Base-by-base conservation (phyloP, 2,113 vertebrate species). In the Elachura formosa region DNA sequence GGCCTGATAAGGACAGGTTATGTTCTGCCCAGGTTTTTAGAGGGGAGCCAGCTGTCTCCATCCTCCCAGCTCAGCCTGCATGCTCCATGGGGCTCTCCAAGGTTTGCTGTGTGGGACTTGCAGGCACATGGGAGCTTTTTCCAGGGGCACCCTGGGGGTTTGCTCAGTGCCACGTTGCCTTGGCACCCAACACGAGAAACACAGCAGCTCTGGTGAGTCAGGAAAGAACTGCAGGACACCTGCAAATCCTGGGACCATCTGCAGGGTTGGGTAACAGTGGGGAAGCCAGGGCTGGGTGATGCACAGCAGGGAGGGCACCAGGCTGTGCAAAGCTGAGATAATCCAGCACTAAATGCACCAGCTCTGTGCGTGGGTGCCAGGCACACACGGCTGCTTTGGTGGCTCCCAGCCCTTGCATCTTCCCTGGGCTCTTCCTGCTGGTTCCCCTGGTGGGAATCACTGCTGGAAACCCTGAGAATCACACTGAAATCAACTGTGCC, bases 11-110 rank as follows among this genome's bases (percentile, higher is more conserved):
- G 59, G 45, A 29, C n/a, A 89, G 10, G 6, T 19, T 21, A 7
- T 0, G 1, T 41, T 54, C 56, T 93, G 19, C 31, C 11, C 20
- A 31, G 49, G 46, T 15, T 84, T 92, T 78, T 1, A 1, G 15
- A 46, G n/a, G 5, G 25, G 26, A 43, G 3, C 31, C 41, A 41
- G 16, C 36, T 49, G 22, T n/a, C 54, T 45, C 41, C n/a, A 40
- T 54, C 12, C 22, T n/a, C 38, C 40, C 1, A 11, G 40, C 33
- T 81, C 40, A 80, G 29, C n/a, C 66, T 62, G 41, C 0, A 0
- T 20, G n/a, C 22, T 29, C 58, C 29, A 3, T 20, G 54, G 26
- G 63, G 24, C 58, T 29, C 49, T 11, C 54, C 59, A 33, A 6
- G 31, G 5, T 62, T 62, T 78, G 64, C 56, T 84, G 10, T 8